Conservation (phyloP, 2,797 vertebrate species). For the Phrynocephalus guinanensis region DNA sequence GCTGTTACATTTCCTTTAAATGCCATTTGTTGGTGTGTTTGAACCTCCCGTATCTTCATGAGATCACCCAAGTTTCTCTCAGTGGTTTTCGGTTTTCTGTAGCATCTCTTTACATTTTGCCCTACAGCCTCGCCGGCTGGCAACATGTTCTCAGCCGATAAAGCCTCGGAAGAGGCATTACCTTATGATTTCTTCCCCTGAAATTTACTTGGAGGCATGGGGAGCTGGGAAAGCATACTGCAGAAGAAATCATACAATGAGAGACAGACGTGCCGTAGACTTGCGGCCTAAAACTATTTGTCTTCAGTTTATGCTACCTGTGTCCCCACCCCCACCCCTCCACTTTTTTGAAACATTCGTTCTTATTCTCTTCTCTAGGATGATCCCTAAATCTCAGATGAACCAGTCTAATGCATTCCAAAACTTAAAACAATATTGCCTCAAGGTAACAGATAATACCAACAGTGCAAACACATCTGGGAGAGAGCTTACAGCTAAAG, state of each 20-base stretch:
- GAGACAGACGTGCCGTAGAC: too few relatives aligned
- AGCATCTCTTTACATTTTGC: background rate
- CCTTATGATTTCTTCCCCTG: too few relatives aligned
- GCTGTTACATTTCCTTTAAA: background rate
- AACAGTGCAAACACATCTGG: conserved; percentile 8
- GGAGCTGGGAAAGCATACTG: too few relatives aligned
- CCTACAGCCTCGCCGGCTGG: background rate
- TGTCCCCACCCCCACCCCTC: background rate
- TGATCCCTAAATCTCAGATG: conserved; percentile 51
- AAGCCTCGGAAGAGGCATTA: background rate
- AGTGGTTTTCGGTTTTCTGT: background rate
- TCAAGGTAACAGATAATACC: conserved; percentile 48
- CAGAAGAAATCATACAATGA: too few relatives aligned
- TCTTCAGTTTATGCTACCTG: conserved; percentile 25
- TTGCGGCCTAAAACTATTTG: conserved; percentile 37
- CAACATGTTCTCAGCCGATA: background rate
- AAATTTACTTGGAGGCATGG: too few relatives aligned
- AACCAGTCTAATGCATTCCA: conserved; percentile 51
- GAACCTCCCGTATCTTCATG: background rate
- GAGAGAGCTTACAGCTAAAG: background rate
- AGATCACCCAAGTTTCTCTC: background rate
- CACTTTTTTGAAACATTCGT: conserved; percentile 39
- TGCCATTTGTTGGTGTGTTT: background rate
- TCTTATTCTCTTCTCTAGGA: conserved; percentile 36
- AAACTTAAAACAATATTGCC: conserved; percentile 51